Base-by-base conservation (phyloP, 2,797 vertebrate genomes). In the Peromyscus nudipes region DNA sequence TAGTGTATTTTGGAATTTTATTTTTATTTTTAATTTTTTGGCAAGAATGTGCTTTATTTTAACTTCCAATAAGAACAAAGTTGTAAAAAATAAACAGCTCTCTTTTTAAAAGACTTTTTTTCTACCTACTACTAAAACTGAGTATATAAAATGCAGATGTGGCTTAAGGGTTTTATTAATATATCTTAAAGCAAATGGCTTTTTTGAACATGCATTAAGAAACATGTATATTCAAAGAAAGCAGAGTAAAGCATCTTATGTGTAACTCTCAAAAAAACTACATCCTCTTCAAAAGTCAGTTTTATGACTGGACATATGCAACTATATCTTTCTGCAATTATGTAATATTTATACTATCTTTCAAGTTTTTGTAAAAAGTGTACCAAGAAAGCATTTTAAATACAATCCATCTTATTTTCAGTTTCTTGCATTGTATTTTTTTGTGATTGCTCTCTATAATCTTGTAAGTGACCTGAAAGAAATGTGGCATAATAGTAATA, bases 101-200 rank as follows among this genome's bases (percentile, higher is more conserved):
- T 19, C 40, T 1, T 96, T 83, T 75, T n/a, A 96, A 93, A 95
- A 11, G 0, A 67, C 6, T 16, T 55, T 55, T 21, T 21, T 11
- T 31, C 11, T 60, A n/a, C 11, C 31, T 37, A 40, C 37, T 29
- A 25, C 76, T 64, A 21, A 23, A 19, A n/a, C 1, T 99, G 93
- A 99, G 97, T 99, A 99, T 86, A 77, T n/a, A 75, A 89, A 84
- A 91, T 23, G 5, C 5, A 89, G 46, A n/a, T 57, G 12, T 60
- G 3, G 3, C 7, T 37, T 83, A 79, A 84, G 25, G 27, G 27
- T 21, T 40, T 37, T 17, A 23, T 60, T 77, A 55, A n/a, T 43
- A 43, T 64, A 43, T 31, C 14, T 8, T 31, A 83, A 64, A 19
- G 16, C 4, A 31, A 64, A 83, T 83, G 80, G 19, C 52, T 37